These are phyloP conservation scores for Chaetops frenatus DNA, from an alignment of 2,113 vertebrate genomes.

Conservation along the genomic window DNA sequence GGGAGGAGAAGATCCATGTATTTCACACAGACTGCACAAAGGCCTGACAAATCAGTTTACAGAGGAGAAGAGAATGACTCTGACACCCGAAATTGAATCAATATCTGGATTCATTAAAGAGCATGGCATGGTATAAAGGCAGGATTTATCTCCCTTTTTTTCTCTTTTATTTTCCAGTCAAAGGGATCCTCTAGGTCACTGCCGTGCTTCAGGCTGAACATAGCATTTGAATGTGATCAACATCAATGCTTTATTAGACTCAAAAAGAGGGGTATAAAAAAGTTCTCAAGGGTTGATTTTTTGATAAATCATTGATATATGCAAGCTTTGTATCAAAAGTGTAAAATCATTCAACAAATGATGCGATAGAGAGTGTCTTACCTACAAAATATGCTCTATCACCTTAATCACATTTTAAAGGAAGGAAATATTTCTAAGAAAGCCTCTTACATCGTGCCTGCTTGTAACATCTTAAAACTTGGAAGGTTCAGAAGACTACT, in stretches of 20 bases:
- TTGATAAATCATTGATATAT: background rate
- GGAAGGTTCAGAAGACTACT: background rate
- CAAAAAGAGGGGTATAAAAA: background rate
- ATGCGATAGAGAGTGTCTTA: background rate
- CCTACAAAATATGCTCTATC: background rate
- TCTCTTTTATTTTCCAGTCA: background rate
- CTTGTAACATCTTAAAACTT: background rate
- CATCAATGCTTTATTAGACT: background rate
- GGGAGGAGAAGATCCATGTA: background rate
- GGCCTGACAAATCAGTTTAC: background rate
- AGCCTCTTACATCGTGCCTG: background rate
- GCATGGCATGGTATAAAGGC: background rate
- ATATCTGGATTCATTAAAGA: background rate
- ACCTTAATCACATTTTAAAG: background rate
- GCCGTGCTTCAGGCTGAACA: background rate
- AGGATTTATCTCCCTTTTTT: background rate
- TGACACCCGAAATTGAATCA: background rate
- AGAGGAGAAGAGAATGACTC: background rate
- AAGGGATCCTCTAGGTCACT: background rate
- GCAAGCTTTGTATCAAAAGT: background rate
- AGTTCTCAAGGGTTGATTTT: background rate
- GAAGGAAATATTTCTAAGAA: background rate
- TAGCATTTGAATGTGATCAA: background rate
- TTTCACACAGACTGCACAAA: background rate
- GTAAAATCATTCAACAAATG: background rate